Base-by-base conservation (phyloP, 1,140 invertebrate species). In the Drosophila seguyi region DNA sequence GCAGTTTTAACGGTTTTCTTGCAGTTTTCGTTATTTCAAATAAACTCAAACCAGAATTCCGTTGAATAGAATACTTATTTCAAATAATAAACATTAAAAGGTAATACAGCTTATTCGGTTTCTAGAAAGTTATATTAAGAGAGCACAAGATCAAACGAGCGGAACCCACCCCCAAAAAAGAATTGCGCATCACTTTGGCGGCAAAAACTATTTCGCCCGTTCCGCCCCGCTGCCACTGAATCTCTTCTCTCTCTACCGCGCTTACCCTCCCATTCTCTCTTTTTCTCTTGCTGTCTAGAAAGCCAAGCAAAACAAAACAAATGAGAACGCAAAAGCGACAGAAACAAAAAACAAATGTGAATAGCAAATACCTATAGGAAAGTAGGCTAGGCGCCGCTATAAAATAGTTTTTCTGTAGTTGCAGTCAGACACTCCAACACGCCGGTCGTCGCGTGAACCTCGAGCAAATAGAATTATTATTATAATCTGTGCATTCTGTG, bases 251-350 rank as follows among this genome's bases (percentile, higher is more conserved):
- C 42, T 50, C 18, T 25, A 5, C 48, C 6, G 29, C 29, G 36
- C 50, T 22, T 31, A 53, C 50, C 50, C 50, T 53, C 50, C 20
- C 4, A 52, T 27, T 58, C 53, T n/a, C 36, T 31, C 25, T 71
- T 45, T 52, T 41, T 13, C 42, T 18, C 41, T 39, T 31, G 11
- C 20, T 68, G 34, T 20, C 45, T 65, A 55, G 47, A 90, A 85
- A 90, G 53, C 61, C 73, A 79, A 88, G 73, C 73, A 81, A 90
- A 90, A 78, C 73, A 68, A 80, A 77, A 69, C 66, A 44, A 69
- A 69, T 53, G 61, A 69, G 66, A 52, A 61, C 45, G 45, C 59
- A 58, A 66, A 59, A 52, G 39, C 53, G 73, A 66, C 44, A 65
- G 38, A 20, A 69, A 52, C 42, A 73, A 73, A 45, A 29, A 22